A percentile compares a stretch with the other conserved stretches of the same genome.
These are phyloP conservation scores for Ichneumoninae sp. DNA, from an alignment of 2,888 invertebrate species.

Conservation along the genomic window DNA sequence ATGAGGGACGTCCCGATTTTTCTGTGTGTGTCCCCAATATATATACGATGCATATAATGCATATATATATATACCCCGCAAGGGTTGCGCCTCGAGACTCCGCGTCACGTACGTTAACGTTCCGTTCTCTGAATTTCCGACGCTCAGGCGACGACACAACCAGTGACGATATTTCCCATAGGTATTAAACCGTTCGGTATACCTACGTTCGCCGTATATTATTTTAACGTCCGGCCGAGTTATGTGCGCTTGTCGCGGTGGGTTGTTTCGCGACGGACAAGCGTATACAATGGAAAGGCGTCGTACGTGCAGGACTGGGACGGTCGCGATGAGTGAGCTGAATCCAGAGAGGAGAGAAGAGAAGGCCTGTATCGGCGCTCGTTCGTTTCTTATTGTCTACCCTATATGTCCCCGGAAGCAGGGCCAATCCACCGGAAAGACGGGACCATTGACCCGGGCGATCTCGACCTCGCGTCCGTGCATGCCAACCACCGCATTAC, in stretches of 20 bases:
- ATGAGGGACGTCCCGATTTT: constrained; percentile 71
- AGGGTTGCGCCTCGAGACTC: constrained; percentile 57
- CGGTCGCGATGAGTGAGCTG: constrained; percentile 62
- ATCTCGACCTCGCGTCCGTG: constrained; percentile 82
- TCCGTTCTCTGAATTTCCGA: constrained; percentile 47
- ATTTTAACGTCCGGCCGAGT: constrained; percentile 39
- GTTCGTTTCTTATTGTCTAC: constrained; percentile 81
- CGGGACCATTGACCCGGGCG: constrained; percentile 83
- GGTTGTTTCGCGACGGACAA: constrained; percentile 44
- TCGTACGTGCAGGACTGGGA: constrained; percentile 63
- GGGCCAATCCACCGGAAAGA: constrained; percentile 84
- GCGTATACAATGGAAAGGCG: constrained; percentile 54
- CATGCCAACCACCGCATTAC: constrained; percentile 81
- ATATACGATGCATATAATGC: background rate
- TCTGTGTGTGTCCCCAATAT: constrained; percentile 48
- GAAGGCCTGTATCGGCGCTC: constrained; percentile 53
- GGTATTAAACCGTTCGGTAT: constrained; percentile 49
- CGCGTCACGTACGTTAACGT: constrained; percentile 50
- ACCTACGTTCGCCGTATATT: constrained; percentile 40
- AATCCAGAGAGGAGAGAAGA: constrained; percentile 50
- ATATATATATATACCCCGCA: constrained; percentile 37
- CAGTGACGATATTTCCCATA: constrained; percentile 60
- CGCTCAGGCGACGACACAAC: constrained; percentile 39
- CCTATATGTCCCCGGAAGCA: constrained; percentile 84
- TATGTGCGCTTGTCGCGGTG: constrained; percentile 40